Conservation (phyloP, 2,888 invertebrate species). For the Anorthoa munda region DNA sequence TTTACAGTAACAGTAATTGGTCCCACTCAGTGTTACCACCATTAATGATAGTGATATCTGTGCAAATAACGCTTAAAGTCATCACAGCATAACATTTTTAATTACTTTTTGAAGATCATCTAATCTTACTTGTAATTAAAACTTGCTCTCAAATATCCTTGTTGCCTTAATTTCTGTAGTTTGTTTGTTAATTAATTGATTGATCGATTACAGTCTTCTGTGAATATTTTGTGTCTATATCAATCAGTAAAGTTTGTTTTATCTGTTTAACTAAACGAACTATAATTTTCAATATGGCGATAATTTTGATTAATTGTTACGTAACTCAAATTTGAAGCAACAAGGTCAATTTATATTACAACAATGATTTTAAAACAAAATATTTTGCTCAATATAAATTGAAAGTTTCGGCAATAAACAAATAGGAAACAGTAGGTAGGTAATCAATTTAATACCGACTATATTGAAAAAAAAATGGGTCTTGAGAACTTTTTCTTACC, state of each 20-base stretch:
- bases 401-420: not conserved
- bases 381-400: conserved; percentile 46
- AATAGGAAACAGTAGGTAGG: not conserved
- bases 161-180: conserved; percentile 47
- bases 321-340: conserved; percentile 19
- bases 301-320: conserved; percentile 54
- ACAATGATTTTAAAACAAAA: conserved; percentile 7
- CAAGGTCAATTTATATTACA: conserved; percentile 14
- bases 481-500: too few relatives aligned
- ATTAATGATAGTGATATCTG: not conserved
- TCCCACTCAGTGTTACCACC: not conserved
- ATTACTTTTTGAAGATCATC: not conserved
- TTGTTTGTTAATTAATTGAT: conserved; percentile 63
- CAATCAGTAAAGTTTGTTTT: conserved; percentile 51
- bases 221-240: conserved; percentile 62
- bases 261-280: conserved; percentile 45
- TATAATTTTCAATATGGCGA: conserved; percentile 37
- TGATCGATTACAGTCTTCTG: conserved; percentile 53
- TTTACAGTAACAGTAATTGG: not conserved
- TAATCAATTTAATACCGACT: not conserved
- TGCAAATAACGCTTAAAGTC: not conserved
- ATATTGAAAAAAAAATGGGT: too few relatives aligned
- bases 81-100: not conserved
- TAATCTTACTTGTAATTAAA: conserved; percentile 27
- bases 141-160: conserved; percentile 36